Percentiles rank a stretch among this genome's conserved stretches.
Conservation (phyloP, 2,888 invertebrate species). For the Tachystola acroxantha region DNA sequence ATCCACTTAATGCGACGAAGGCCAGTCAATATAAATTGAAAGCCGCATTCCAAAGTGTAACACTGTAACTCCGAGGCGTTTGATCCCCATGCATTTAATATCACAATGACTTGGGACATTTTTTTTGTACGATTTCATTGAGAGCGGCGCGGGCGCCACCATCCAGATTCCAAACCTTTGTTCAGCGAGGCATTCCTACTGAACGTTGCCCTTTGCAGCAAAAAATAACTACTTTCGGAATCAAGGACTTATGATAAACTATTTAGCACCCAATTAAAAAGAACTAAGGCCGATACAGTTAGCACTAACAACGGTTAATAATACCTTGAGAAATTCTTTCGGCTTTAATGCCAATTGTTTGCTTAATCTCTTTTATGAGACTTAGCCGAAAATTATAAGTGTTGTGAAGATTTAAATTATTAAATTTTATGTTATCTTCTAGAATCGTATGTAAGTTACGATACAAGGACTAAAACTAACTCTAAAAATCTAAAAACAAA, state of each 20-base stretch:
- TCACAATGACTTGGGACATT: conserved; percentile 44
- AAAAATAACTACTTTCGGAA: conserved; percentile 18
- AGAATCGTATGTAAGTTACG: no score
- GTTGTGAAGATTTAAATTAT: no score
- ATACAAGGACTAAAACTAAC: no score
- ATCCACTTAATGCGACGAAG: no score
- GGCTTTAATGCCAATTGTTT: conserved; percentile 23
- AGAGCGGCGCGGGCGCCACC: conserved; percentile 15
- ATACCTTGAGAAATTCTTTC: conserved; percentile 43
- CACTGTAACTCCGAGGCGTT: conserved; percentile 17
- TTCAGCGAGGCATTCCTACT: conserved; percentile 13
- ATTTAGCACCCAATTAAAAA: conserved; percentile 22
- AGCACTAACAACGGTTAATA: conserved; percentile 31
- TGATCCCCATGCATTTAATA: conserved; percentile 33
- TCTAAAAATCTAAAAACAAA: no score
- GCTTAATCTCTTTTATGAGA: no score
- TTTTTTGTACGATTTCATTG: conserved; percentile 26
- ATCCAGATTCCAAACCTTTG: conserved; percentile 26
- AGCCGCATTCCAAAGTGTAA: conserved; percentile 37
- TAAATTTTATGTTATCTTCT: no score
- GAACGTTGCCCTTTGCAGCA: conserved; percentile 30
- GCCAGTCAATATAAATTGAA: no score
- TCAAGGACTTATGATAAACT: conserved; percentile 10
- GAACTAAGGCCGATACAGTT: conserved; percentile 18
- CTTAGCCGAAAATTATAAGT: no score